Percentiles rank a stretch among this genome's conserved stretches.
Conservation (phyloP, 2,888 invertebrate species). For the Caradrina kadenii region DNA sequence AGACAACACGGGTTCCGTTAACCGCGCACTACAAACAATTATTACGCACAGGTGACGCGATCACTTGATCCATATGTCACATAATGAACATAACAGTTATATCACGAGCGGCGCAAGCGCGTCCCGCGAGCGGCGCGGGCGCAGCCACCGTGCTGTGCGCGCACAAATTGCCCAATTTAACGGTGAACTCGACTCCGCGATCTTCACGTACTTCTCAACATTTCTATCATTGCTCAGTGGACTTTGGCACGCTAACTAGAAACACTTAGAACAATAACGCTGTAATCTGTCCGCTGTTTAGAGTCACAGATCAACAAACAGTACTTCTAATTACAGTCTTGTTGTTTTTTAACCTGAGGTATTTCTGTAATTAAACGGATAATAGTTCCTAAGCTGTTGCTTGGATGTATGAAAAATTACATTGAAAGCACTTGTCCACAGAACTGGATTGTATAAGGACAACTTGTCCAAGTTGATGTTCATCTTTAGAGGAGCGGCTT, state of each 20-base stretch:
- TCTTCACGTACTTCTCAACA: conserved; percentile 59
- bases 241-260: conserved; percentile 59
- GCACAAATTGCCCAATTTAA: conserved; percentile 88
- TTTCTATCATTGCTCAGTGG: conserved; percentile 61
- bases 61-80: conserved; percentile 83
- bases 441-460: neutral
- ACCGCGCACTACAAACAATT: conserved; percentile 67
- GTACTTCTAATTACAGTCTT: conserved; percentile 51
- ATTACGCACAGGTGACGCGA: conserved; percentile 71
- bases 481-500: no score
- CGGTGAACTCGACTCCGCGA: conserved; percentile 75
- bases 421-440: neutral
- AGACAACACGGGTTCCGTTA: conserved; percentile 64
- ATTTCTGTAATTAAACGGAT: conserved; percentile 42
- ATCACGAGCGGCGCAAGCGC: conserved; percentile 71
- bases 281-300: conserved; percentile 50
- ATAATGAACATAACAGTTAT: conserved; percentile 86
- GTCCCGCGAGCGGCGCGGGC: conserved; percentile 67
- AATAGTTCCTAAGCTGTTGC: conserved; percentile 30
- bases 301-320: conserved; percentile 48
- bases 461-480: neutral
- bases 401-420: conserved; percentile 27
- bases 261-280: conserved; percentile 58
- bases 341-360: conserved; percentile 22
- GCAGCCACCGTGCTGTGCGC: conserved; percentile 82